Evolutionary conservation across 2,113 vertebrate species (phyloP).

Genomic region (Ardeotis arabs): DNA sequence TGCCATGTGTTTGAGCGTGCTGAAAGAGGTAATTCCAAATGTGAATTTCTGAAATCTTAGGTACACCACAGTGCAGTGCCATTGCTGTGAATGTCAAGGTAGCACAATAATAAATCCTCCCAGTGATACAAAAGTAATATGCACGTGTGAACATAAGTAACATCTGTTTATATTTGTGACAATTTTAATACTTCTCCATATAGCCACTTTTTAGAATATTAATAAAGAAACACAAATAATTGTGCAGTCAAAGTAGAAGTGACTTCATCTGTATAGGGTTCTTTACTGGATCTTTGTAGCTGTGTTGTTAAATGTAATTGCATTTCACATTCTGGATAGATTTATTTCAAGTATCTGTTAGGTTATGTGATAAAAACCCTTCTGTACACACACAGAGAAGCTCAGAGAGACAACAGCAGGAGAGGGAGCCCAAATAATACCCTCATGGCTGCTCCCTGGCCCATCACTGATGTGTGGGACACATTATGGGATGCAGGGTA

Average conservation of each 20-base stretch:
- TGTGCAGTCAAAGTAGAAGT: neutral
- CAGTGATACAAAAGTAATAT: neutral
- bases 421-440: neutral
- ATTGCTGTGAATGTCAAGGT: neutral
- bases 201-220: neutral
- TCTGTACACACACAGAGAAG: neutral
- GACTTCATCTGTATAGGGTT: neutral
- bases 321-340: neutral
- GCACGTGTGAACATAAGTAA: rapidly evolving
- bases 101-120: neutral
- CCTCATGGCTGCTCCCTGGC: neutral
- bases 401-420: neutral
- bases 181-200: neutral
- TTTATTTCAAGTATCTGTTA: neutral
- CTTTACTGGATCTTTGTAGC: neutral
- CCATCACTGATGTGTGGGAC: neutral
- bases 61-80: too few species aligned
- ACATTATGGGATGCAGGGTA: neutral
- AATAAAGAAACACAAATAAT: neutral
- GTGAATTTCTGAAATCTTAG: neutral
- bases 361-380: neutral
- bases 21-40: neutral
- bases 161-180: neutral
- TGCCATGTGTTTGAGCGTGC: neutral
- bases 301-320: neutral